Conservation (phyloP, 2,888 invertebrate species). For the Dermolepida albohirtum region DNA sequence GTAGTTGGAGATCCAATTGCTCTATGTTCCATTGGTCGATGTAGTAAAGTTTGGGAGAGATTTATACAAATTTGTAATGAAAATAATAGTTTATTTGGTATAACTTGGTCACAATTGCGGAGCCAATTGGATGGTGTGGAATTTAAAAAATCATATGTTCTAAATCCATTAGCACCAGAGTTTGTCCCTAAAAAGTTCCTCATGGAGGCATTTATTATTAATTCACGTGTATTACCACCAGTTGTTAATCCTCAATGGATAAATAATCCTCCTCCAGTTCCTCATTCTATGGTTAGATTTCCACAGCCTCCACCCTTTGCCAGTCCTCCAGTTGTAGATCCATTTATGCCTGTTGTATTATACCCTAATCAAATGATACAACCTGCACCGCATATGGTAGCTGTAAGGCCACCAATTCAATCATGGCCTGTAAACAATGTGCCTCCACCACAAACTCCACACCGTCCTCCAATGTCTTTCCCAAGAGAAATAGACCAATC, state of each 20-base stretch:
- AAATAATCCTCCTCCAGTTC: constrained; percentile 43
- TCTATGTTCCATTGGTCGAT: constrained; percentile 82
- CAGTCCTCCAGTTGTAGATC: constrained; percentile 39
- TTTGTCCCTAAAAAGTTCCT: constrained; percentile 76
- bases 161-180: constrained; percentile 86
- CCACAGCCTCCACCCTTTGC: constrained; percentile 42
- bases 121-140: constrained; percentile 80
- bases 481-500: constrained; percentile 38
- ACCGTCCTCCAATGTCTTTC: constrained; percentile 42
- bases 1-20: constrained; percentile 89
- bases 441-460: constrained; percentile 41
- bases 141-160: constrained; percentile 77
- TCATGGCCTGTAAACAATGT: constrained; percentile 49
- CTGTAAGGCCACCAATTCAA: constrained; percentile 50
- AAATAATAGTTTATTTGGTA: constrained; percentile 78
- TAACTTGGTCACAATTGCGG: constrained; percentile 76
- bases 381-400: constrained; percentile 45
- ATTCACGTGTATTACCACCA: constrained; percentile 45
- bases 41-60: constrained; percentile 84
- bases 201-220: constrained; percentile 66
- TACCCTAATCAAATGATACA: constrained; percentile 41
- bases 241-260: constrained; percentile 44
- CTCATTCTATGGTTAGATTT: constrained; percentile 44
- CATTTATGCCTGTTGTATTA: constrained; percentile 37
- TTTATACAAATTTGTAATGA: constrained; percentile 79